These are phyloP conservation scores for Neodiprion virginianus DNA, from an alignment of 1,140 invertebrate species.

Conservation along the genomic window DNA sequence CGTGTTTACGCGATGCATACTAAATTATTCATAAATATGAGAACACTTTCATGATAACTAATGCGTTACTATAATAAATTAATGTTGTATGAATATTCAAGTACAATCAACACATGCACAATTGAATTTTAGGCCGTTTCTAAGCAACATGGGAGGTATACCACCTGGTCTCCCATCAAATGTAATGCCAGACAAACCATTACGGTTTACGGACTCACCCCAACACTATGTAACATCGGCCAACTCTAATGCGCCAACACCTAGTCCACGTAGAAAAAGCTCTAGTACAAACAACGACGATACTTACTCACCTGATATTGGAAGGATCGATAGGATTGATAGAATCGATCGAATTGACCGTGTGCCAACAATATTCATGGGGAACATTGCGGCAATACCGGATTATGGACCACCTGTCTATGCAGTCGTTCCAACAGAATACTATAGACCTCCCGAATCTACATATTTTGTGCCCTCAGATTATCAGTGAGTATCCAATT, in stretches of 20 bases:
- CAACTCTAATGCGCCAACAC: conserved; percentile 67
- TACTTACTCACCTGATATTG: conserved; percentile 52
- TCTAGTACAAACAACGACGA: conserved; percentile 71
- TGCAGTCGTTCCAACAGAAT: conserved; percentile 44
- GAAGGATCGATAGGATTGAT: conserved; percentile 40
- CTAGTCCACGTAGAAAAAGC: conserved; percentile 73
- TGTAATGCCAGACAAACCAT: conserved; percentile 64
- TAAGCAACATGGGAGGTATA: conserved; percentile 56
- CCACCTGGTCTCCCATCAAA: conserved; percentile 47
- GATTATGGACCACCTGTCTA: conserved; percentile 55
- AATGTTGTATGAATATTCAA: background rate
- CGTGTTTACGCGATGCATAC: no score
- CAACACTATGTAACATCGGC: conserved; percentile 66
- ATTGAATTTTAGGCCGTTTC: conserved; percentile 47
- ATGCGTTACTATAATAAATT: no score
- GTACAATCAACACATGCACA: background rate
- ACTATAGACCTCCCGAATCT: conserved; percentile 47
- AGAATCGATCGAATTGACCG: conserved; percentile 56
- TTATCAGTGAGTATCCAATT: conserved; percentile 50
- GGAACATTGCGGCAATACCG: conserved; percentile 40
- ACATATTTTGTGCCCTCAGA: conserved; percentile 49
- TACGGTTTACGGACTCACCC: conserved; percentile 80
- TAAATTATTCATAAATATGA: no score
- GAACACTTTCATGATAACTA: no score
- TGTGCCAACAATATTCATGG: conserved; percentile 64